Evolutionary conservation across 2,888 invertebrate genomes (phyloP), one percentile per base, ranked within the genome.

Genomic region (Cantharis rufa): DNA sequence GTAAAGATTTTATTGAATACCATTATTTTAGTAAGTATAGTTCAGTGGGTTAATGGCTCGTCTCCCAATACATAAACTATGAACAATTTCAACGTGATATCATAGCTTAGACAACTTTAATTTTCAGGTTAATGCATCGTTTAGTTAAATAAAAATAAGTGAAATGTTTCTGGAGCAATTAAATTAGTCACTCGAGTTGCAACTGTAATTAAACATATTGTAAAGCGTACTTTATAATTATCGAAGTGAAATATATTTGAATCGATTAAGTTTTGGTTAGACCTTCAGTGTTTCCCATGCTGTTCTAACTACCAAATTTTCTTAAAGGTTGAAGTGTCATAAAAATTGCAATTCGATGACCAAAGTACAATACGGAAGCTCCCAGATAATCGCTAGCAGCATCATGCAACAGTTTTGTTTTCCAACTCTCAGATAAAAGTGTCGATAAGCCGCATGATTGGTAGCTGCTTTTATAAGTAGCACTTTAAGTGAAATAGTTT

Each of bases 1-100:
- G n/a, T 1, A 48, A 48, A n/a, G 5, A n/a, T 48, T 48, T 48
- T n/a, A 48, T 64, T 3, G 16, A 21, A 64, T 64, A 21, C 18
- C 7, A 64, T 64, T 18, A 16, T 64, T 11, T 66, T 66, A 9
- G 24, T 24, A 16, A 18, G 64, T 21, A 66, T 66, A 66, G 64
- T 66, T 66, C 64, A 66, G 64, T 66, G 64, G 64, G 64, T 66
- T 66, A 66, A 66, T 66, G 16, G 64, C 48, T n/a, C 48, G n/a
- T 48, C 48, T n/a, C n/a, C 48, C n/a, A 48, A 48, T 48, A n/a
- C 48, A 48, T 48, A 48, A 48, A 48, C 48, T 48, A 7, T n/a
- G 7, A 48, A 48, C 48, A n/a, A n/a, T 48, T 48, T 48, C n/a
- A n/a, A n/a, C n/a, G n/a, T 48, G 5, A 48, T 48, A 48, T 48